Base-by-base conservation (phyloP, 2,888 invertebrate genomes). In the Stenodema calcarata region DNA sequence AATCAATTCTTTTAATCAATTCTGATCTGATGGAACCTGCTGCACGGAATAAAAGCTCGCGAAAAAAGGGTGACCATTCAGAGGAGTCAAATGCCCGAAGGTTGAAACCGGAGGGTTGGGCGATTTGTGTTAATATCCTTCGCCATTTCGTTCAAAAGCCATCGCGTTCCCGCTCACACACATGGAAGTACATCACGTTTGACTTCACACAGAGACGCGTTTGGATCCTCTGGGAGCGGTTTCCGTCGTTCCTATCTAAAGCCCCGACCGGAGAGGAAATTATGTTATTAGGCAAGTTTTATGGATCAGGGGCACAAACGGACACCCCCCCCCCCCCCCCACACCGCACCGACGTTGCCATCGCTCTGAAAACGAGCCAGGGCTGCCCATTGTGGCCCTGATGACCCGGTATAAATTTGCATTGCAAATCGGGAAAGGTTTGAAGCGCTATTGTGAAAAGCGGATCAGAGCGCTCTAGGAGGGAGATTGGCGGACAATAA, bases 211-310 rank as follows among this genome's bases (percentile, higher is more conserved):
- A 62, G 18, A 62, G 18, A 2, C 62, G 0, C 62, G 62, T 62
- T 47, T 50, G 42, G 54, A 80, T 80, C 54, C 80, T 30, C 80
- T 80, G 80, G 80, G 80, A 80, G 80, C 80, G 80, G 80, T 80
- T 80, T 80, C 80, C 80, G 80, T 50, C 28, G 62, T 11, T 35
- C 47, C 54, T 80, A 80, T 80, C 80, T 80, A 80, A 80, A 80
- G 80, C 80, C 27, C 23, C 41, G n/a, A 44, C 78, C 50, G 9
- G 73, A 70, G 73, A 84, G 84, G 84, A 84, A 84, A 84, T 84
- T 84, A 84, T 84, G 84, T 84, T 84, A 84, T 84, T 84, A 84
- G 84, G 42, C 84, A 73, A 84, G 84, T 84, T 84, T 84, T 84
- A 73, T 70, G 82, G 82, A 83, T 84, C 84, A 84, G 84, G 84